Base-by-base conservation (phyloP, 1,140 invertebrate genomes). In the Musca domestica region DNA sequence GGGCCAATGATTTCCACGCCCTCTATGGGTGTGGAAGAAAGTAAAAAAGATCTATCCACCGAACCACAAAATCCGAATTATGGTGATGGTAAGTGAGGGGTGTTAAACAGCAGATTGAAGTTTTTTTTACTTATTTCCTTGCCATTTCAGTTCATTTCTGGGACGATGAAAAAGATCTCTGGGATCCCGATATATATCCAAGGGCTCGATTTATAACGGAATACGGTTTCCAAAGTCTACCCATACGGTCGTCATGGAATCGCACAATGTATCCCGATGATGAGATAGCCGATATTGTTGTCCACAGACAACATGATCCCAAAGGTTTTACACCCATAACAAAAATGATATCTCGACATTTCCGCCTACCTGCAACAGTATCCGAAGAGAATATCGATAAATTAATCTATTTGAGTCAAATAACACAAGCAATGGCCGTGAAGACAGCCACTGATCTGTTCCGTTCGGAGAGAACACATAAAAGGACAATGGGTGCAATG, bases 151-250 rank as follows among this genome's bases (percentile, higher is more conserved):
- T 95, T 66, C 96, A 99, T 78, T 95, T 91, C 76, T 98, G 98
- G 79, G 92, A 94, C 72, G 97, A 98, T 75, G 48, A 89, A 0
- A 80, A 81, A 64, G 89, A 98, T 77, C 87, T 89, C 56, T 97
- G 93, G 90, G 81, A 91, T 61, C 84, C 87, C 17, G 87, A 84
- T 34, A 88, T 85, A 10, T 97, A 91, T 82, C 92, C 92, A 0
- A 85, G 85, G 14, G 88, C 94, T 1, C 87, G 96, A 71, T 98
- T 98, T 82, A 87, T 91, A 14, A 96, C 95, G 0, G 97, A 99
- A 83, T 99, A 97, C 78, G 98, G 98, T 1, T 92, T 94, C 72
- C 95, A 98, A 80, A 93, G 95, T n/a, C 84, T 93, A 19, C 95
- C 96, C 1, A 90, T 89, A 25, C 81, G 90, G 20, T 68, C 70